These are phyloP conservation scores for Iguana delicatissima DNA, from an alignment of 2,797 vertebrate species.

Conservation along the genomic window DNA sequence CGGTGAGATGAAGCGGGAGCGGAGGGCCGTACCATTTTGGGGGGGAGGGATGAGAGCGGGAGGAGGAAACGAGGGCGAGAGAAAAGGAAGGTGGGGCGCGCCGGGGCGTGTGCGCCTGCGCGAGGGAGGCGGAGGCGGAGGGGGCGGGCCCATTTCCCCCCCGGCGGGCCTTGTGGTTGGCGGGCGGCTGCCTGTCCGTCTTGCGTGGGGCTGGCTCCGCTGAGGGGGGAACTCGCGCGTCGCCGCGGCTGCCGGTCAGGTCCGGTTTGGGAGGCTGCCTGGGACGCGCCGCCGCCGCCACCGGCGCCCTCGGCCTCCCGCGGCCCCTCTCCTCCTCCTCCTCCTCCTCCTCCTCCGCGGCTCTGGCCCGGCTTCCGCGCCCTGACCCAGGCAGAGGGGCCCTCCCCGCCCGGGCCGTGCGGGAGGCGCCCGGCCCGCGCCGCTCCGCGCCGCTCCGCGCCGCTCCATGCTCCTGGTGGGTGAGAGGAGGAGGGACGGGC, in stretches of 20 bases:
- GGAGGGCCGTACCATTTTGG: neutral
- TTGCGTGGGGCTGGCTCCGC: neutral
- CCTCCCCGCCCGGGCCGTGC: slow-evolving; percentile 50
- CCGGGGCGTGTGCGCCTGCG: neutral
- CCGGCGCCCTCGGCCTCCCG: neutral
- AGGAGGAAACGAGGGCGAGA: neutral
- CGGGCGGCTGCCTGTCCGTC: slow-evolving; percentile 15
- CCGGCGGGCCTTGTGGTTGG: slow-evolving; percentile 28
- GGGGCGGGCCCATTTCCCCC: slow-evolving; percentile 43
- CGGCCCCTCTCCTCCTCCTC: too few relatives aligned
- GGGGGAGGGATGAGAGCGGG: neutral
- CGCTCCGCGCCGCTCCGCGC: slow-evolving; percentile 31
- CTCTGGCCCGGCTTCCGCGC: slow-evolving; percentile 30
- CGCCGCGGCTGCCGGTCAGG: slow-evolving; percentile 9
- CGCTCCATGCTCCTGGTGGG: slow-evolving; percentile 69
- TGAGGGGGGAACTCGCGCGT: slow-evolving; percentile 32
- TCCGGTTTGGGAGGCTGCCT: slow-evolving; percentile 26
- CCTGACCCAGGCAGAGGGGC: slow-evolving; percentile 18
- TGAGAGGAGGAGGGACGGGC: slow-evolving; percentile 49
- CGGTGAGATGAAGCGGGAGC: too few relatives aligned
- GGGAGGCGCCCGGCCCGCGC: slow-evolving; percentile 64
- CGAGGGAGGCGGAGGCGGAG: slow-evolving; percentile 43
- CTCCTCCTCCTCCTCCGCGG: slow-evolving; percentile 13
- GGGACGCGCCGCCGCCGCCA: slow-evolving; percentile 4
- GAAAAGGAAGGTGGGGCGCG: neutral